Percentiles rank a stretch among this genome's conserved stretches.
These are phyloP conservation scores for Lerema accius DNA, from an alignment of 1,140 invertebrate species.

Conservation along the genomic window DNA sequence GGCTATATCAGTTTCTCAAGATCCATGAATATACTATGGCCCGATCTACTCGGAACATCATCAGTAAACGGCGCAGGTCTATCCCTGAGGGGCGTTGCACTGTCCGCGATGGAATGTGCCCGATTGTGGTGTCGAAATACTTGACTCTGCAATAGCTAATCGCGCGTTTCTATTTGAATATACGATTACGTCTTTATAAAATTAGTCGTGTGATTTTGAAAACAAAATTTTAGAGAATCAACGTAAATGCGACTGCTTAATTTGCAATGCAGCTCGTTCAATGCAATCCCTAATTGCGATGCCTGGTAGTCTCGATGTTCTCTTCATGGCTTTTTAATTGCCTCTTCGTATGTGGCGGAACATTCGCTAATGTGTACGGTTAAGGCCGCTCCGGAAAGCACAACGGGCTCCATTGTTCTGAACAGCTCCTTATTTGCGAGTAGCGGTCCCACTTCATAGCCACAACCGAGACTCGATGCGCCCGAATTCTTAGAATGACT, in stretches of 20 bases:
- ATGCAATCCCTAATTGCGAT: constrained; percentile 46
- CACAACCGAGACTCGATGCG: constrained; percentile 44
- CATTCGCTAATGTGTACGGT: constrained; percentile 68
- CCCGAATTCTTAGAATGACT: constrained; percentile 73
- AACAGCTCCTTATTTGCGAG: constrained; percentile 65
- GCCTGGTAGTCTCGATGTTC: constrained; percentile 38
- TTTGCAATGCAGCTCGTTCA: constrained; percentile 32
- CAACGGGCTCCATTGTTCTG: constrained; percentile 66
- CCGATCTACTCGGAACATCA: constrained; percentile 47
- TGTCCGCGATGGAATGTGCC: constrained; percentile 69
- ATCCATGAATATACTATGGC: constrained; percentile 21
- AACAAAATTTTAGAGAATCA: constrained; percentile 1
- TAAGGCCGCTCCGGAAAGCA: constrained; percentile 62
- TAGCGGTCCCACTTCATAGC: constrained; percentile 70
- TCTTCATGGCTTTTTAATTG: constrained; percentile 73
- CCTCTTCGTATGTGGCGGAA: constrained; percentile 61
- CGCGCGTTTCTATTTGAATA: constrained; percentile 54
- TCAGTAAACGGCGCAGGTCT: constrained; percentile 67
- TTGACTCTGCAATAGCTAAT: constrained; percentile 66
- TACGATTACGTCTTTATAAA: constrained; percentile 43
- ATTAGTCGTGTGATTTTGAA: constrained; percentile 16
- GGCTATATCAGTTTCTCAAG: background rate
- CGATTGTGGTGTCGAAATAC: constrained; percentile 76
- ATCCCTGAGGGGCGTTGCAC: constrained; percentile 71
- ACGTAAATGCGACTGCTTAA: constrained; percentile 17